Base-by-base conservation (phyloP, 2,888 invertebrate species). In the Masnerella sp. region DNA sequence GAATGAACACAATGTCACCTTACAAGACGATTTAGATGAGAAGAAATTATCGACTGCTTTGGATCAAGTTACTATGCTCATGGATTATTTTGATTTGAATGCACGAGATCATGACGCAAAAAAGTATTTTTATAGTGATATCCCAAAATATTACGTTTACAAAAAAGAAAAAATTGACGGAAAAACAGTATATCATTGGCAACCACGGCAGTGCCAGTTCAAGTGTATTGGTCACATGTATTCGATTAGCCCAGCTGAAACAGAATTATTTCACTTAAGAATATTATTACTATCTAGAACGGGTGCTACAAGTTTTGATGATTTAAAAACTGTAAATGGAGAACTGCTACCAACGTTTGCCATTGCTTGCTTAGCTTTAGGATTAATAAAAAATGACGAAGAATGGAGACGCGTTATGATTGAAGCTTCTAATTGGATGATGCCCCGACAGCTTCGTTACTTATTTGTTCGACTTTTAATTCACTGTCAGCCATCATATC, bases 1-100 rank as follows among this genome's bases (percentile, higher is more conserved):
- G 2, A 38, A 38, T 8, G 38, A 38, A 17, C 78, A 77, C 52
- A 75, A 14, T 22, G 8, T 38, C 8, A 15, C 15, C 15, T 38
- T 38, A 38, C 38, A 38, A 38, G 38, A 38, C 8, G 8, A 15
- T 15, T 38, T 17, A 9, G 17, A 38, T 15, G 38, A 38, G 8
- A 15, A 38, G 4, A 38, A 38, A 38, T 15, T 38, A 38, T 15
- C 38, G 8, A 17, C 34, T 12, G 34, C 34, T 36, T 36, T 36
- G 12, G 14, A 36, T n/a, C 11, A 8, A 36, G 25, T 25, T 5
- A 25, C 25, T 5, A 25, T 25, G 25, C 25, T 25, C 25, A 25
- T 25, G 25, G 34, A 36, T 4, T 36, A 12, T 36, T 36, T 36
- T 36, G 2, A 11, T 2, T 36, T 36, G 12, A 36, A 36, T 36